Conservation (phyloP, 2,888 invertebrate genomes). For the Elegia similella region DNA sequence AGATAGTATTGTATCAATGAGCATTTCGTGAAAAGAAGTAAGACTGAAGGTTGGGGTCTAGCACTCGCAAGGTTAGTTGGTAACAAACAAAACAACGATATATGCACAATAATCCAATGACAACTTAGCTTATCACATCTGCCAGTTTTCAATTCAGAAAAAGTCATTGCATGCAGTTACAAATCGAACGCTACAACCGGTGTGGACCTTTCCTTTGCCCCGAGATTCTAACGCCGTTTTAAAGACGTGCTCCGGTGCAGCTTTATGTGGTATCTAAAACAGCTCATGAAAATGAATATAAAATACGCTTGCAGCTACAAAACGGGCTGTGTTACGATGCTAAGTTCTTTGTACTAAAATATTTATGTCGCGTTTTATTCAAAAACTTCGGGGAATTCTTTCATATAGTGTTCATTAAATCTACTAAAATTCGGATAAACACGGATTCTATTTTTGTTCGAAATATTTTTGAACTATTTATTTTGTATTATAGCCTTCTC, state of each 20-base stretch:
- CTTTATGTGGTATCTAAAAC: conserved; percentile 10
- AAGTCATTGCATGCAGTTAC: background rate
- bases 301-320: conserved; percentile 8
- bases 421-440: no score
- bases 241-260: conserved; percentile 7
- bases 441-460: no score
- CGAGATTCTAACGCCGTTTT: conserved; percentile 6
- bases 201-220: background rate
- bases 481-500: no score
- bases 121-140: no score
- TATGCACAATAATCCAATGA: no score
- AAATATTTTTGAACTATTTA: no score
- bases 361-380: background rate
- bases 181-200: background rate
- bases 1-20: no score
- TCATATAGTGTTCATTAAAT: background rate
- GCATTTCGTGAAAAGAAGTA: no score
- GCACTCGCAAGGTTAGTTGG: no score
- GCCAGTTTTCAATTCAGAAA: no score
- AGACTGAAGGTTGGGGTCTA: no score
- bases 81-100: no score
- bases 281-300: conserved; percentile 12
- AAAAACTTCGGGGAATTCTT: background rate
- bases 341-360: conserved; percentile 8
- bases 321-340: conserved; percentile 2